A percentile compares a stretch with the other conserved stretches of the same genome.
phyloP scores from a whole-genome alignment of 2,888 invertebrate species.

The Linnaemya tessellans region DNA sequence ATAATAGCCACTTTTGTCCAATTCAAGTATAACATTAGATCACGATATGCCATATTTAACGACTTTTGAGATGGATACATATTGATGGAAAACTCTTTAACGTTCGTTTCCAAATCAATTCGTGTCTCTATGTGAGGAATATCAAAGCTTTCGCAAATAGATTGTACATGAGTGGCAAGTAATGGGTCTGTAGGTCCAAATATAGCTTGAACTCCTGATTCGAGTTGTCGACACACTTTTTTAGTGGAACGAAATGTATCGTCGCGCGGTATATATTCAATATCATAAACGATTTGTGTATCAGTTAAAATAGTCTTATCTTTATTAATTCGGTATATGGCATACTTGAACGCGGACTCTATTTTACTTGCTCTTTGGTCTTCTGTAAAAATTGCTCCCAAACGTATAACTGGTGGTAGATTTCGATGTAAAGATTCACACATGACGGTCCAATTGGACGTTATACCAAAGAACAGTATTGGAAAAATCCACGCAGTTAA shows the following conservation, averaged over 20 bases:
- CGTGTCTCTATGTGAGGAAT: slow-evolving; percentile 94
- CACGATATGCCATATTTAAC: slow-evolving; percentile 92
- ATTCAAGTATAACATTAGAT: slow-evolving; percentile 93
- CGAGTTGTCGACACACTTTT: slow-evolving; percentile 88
- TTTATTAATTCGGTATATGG: slow-evolving; percentile 96
- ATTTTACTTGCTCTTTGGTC: slow-evolving; percentile 93
- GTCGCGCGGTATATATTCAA: slow-evolving; percentile 93
- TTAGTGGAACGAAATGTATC: slow-evolving; percentile 96
- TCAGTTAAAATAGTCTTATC: slow-evolving; percentile 92
- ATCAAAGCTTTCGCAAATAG: slow-evolving; percentile 94
- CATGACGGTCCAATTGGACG: slow-evolving; percentile 6
- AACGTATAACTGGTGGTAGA: slow-evolving; percentile 87
- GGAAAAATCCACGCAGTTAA: slow-evolving; percentile 29
- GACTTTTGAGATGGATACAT: slow-evolving; percentile 93
- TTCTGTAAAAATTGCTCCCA: slow-evolving; percentile 94
- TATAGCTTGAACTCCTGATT: slow-evolving; percentile 89
- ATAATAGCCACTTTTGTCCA: slow-evolving; percentile 97
- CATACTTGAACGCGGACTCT: slow-evolving; percentile 96
- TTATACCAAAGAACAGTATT: slow-evolving; percentile 1
- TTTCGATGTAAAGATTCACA: slow-evolving; percentile 19
- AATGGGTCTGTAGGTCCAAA: slow-evolving; percentile 92
- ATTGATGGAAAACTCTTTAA: slow-evolving; percentile 91
- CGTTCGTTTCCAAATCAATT: slow-evolving; percentile 85
- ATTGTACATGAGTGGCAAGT: slow-evolving; percentile 92
- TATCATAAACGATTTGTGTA: slow-evolving; percentile 95